Base-by-base conservation (phyloP, 2,113 vertebrate species). In the Lampris megalopsis region DNA sequence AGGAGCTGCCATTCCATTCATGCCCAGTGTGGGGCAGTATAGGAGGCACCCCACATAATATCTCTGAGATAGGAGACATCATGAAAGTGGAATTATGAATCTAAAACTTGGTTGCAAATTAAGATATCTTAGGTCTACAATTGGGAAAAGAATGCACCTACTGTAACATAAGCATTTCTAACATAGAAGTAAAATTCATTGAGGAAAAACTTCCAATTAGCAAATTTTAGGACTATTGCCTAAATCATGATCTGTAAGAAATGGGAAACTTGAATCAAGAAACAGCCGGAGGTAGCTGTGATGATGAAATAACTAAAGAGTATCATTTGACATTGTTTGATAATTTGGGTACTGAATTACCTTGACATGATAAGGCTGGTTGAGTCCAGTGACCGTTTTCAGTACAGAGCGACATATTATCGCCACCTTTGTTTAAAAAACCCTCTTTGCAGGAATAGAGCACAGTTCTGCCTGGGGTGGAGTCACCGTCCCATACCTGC, bases 41-140 rank as follows among this genome's bases (percentile, higher is more conserved):
- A 8, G 84, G 82, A 41, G 95, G 95, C 43, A 90, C 91, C 35
- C 94, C 94, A 89, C 95, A 96, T 35, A 91, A 78, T 73, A 94
- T 89, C 85, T 94, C 96, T 96, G 43, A 66, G 83, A 56, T 10
- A 57, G 78, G 9, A 87, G 82, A 77, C 69, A 66, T 74, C 2
- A 74, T 13, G 64, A 8, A 70, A 42, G 9, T 13, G 48, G 13
- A 11, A 36, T 73, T 47, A 71, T 45, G 7, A 45, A 45, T 45
- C 7, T 5, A 45, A 45, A 45, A 7, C 43, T 5, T 45, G 43
- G 2, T 45, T 45, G 4, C 1, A 45, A 45, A 45, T 5, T 45
- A 7, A 45, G 43, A 45, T 45, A 61, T 6, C 24, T 24, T 24
- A 24, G 24, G 24, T 24, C 24, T 24, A 24, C 24, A 24, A 24